A percentile compares a stretch with the other conserved stretches of the same genome.
Evolutionary conservation across 2,113 vertebrate species (phyloP).

Genomic region (Synodontis membranacea): DNA sequence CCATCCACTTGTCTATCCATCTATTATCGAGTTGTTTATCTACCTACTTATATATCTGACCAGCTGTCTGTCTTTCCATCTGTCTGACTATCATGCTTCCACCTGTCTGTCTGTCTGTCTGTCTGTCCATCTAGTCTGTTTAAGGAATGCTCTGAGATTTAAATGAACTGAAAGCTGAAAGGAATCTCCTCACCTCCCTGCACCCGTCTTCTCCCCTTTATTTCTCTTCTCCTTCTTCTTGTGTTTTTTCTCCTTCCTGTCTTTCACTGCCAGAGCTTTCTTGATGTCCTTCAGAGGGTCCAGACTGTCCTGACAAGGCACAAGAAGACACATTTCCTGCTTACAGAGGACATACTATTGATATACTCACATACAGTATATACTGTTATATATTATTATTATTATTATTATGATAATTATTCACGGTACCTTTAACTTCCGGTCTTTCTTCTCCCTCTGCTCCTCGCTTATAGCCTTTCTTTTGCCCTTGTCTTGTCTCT

Average conservation of each 20-base stretch:
- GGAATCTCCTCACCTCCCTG: constrained; percentile 61
- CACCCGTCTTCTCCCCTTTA: constrained; percentile 51
- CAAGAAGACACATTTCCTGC: neutral
- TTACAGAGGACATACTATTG: neutral
- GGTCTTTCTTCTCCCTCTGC: constrained; percentile 59
- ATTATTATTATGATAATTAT: neutral
- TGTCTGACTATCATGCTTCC: neutral
- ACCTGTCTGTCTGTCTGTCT: neutral
- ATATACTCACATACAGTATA: neutral
- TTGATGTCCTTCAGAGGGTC: constrained; percentile 74
- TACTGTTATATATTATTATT: neutral
- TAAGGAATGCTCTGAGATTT: neutral
- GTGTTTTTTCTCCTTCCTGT: constrained; percentile 62
- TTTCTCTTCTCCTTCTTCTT: constrained; percentile 61
- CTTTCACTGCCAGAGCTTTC: constrained; percentile 65
- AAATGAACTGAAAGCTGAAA: neutral
- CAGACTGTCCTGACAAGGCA: constrained; percentile 59
- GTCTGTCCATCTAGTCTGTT: neutral
- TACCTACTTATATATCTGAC: too few relatives aligned
- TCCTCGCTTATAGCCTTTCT: constrained; percentile 15
- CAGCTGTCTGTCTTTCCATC: neutral
- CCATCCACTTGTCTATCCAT: neutral
- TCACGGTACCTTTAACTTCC: constrained; percentile 45
- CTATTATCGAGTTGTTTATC: too few relatives aligned
- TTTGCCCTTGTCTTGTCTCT: constrained; percentile 34